Conservation (phyloP, 2,888 invertebrate species). For the Phania funesta region DNA sequence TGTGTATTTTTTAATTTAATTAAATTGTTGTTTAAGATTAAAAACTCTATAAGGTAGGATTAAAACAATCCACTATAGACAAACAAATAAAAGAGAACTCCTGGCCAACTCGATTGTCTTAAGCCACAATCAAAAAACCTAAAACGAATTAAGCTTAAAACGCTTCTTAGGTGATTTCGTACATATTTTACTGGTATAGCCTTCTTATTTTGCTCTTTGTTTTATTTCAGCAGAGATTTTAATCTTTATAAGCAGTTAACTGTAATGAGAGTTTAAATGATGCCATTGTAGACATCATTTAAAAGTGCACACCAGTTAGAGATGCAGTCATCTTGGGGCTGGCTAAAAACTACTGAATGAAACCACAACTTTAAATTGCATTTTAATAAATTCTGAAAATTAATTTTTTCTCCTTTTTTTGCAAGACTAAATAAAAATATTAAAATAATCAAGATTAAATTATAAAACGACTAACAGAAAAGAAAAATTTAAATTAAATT, state of each 20-base stretch:
- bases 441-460: slow-evolving; percentile 57
- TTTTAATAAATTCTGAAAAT: slow-evolving; percentile 59
- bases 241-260: slow-evolving; percentile 69
- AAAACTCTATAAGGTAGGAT: slow-evolving; percentile 50
- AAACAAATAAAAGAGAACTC: neutral
- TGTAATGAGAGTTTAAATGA: slow-evolving; percentile 71
- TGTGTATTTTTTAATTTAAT: slow-evolving; percentile 59
- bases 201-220: slow-evolving; percentile 11
- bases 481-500: slow-evolving; percentile 43
- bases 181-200: neutral
- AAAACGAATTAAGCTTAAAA: slow-evolving; percentile 43
- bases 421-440: slow-evolving; percentile 47
- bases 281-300: slow-evolving; percentile 58
- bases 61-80: slow-evolving; percentile 27
- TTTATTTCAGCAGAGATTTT: slow-evolving; percentile 60
- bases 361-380: slow-evolving; percentile 26
- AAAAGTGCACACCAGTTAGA: slow-evolving; percentile 8
- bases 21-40: slow-evolving; percentile 65
- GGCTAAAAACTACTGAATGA: slow-evolving; percentile 20
- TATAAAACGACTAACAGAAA: neutral
- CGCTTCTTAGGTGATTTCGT: slow-evolving; percentile 36
- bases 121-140: slow-evolving; percentile 7
- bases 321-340: slow-evolving; percentile 8
- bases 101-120: slow-evolving; percentile 17
- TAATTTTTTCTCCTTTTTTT: slow-evolving; percentile 14